Evolutionary conservation across 2,113 vertebrate species (phyloP).

Genomic region (Sinocyclocheilus maitianheensis): DNA sequence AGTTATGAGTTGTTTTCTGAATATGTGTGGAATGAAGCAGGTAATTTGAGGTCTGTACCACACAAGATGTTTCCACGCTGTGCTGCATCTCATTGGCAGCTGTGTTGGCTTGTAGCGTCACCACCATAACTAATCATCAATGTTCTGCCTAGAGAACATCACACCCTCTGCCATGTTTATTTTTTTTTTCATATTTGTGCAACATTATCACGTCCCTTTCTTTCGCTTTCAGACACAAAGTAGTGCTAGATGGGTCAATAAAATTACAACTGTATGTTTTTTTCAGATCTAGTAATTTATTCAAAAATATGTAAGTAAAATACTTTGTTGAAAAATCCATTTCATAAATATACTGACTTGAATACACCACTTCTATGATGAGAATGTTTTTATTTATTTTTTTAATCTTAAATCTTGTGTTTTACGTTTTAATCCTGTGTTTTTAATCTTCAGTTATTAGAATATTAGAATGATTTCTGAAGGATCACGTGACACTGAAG

Average conservation of each 20-base stretch:
- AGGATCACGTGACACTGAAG: background rate
- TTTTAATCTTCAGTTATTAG: too few species aligned
- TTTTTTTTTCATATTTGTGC: background rate
- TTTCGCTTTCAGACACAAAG: background rate
- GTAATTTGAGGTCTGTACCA: background rate
- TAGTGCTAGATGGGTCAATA: background rate
- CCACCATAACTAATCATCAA: constrained; percentile 41
- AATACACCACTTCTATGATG: background rate
- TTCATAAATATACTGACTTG: background rate
- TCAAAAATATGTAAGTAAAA: background rate
- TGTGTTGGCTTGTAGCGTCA: constrained; percentile 38
- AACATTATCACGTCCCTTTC: background rate
- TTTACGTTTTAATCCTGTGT: too few species aligned
- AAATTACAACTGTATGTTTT: background rate
- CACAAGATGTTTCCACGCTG: constrained; percentile 7
- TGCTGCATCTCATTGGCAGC: constrained; percentile 37
- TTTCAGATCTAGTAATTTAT: background rate
- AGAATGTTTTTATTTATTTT: background rate
- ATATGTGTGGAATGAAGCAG: constrained; percentile 8
- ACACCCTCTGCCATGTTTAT: constrained; percentile 16
- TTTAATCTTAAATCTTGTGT: too few species aligned
- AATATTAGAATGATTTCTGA: background rate
- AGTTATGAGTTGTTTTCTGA: background rate
- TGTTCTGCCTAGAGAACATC: constrained; percentile 38
- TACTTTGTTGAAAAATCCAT: background rate